Percentiles rank a stretch among this genome's conserved stretches.
These are phyloP conservation scores for Metopolophium dirhodum DNA, from an alignment of 1,140 invertebrate genomes.

Conservation along the genomic window DNA sequence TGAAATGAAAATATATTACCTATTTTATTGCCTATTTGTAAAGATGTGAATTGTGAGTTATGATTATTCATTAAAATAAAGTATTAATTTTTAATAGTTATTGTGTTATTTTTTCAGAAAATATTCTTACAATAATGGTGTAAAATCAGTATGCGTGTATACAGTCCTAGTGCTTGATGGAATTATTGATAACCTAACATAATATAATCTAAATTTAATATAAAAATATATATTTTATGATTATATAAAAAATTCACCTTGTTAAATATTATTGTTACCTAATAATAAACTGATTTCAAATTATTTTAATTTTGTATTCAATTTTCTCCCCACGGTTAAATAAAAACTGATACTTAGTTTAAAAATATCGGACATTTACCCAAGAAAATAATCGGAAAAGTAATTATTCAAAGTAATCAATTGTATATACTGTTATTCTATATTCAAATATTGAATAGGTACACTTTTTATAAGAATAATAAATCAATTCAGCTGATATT, in stretches of 20 bases:
- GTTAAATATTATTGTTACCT: background rate
- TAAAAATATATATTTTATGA: background rate
- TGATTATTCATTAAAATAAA: slow-evolving; percentile 27
- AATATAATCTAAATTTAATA: background rate
- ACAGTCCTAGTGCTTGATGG: background rate
- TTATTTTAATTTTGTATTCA: slow-evolving; percentile 10
- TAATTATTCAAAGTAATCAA: background rate
- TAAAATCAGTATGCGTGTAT: background rate
- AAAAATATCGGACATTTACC: background rate
- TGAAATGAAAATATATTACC: slow-evolving; percentile 26
- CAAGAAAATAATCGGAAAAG: background rate
- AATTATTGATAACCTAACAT: background rate
- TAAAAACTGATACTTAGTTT: background rate
- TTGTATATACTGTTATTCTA: background rate
- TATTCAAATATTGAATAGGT: background rate
- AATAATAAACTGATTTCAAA: background rate
- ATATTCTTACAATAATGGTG: background rate
- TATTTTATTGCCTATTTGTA: slow-evolving; percentile 16
- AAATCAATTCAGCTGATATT: background rate
- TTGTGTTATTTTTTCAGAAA: slow-evolving; percentile 25
- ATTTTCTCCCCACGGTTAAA: background rate
- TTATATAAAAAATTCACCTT: background rate
- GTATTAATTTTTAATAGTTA: slow-evolving; percentile 14
- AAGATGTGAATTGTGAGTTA: slow-evolving; percentile 10
- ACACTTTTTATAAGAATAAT: background rate